These are phyloP conservation scores for Geococcyx californianus DNA, from an alignment of 2,113 vertebrate genomes.

Conservation along the genomic window DNA sequence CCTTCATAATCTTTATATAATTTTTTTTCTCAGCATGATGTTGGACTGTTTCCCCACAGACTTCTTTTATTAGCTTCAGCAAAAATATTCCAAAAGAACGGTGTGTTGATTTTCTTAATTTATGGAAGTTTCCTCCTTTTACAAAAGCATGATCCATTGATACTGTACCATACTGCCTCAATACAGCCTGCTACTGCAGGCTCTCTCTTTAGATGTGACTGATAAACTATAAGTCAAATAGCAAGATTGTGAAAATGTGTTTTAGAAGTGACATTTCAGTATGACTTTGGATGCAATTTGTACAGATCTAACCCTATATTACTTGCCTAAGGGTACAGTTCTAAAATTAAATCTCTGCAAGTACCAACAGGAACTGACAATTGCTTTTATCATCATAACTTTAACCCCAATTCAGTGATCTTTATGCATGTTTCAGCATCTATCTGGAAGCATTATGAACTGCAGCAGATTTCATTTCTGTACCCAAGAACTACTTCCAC, in stretches of 20 bases:
- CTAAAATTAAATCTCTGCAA: conserved; percentile 6
- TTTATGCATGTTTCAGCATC: neutral
- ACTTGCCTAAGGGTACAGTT: neutral
- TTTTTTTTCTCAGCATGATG: neutral
- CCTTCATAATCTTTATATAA: neutral
- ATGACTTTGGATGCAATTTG: neutral
- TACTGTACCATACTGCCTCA: neutral
- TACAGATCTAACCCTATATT: neutral
- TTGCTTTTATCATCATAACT: neutral
- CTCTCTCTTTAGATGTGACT: neutral
- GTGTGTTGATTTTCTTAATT: neutral
- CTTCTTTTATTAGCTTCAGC: neutral
- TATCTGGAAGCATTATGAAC: neutral
- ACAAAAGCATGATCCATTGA: neutral
- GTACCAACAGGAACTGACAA: neutral
- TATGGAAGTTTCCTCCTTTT: neutral
- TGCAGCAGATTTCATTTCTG: neutral
- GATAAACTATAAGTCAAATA: neutral
- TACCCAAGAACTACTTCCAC: neutral
- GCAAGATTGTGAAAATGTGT: neutral
- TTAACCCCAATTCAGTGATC: neutral
- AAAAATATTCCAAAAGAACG: neutral
- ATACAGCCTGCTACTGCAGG: neutral
- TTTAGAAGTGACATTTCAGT: neutral
- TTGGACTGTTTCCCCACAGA: neutral